Evolutionary conservation across 2,797 vertebrate species (phyloP).

Genomic region (Manis pentadactyla): DNA sequence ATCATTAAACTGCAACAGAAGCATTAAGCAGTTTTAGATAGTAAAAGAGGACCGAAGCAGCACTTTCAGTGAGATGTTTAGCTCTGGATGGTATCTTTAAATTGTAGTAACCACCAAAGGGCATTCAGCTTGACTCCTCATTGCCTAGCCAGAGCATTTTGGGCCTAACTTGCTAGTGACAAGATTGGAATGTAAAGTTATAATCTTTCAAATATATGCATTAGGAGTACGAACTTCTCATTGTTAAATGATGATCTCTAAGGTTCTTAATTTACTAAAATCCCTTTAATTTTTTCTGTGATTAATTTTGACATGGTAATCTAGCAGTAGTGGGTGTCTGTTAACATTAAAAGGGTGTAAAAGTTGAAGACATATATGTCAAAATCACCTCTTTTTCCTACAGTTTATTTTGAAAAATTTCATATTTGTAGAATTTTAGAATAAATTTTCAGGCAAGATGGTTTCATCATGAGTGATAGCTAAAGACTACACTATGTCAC

Average conservation of each 20-base stretch:
- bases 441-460: conserved; percentile 30
- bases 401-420: not conserved
- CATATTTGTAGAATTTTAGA: conserved; percentile 42
- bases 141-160: not conserved
- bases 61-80: not conserved
- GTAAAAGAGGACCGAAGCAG: not conserved
- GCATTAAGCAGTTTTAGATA: not conserved
- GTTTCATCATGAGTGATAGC: conserved; percentile 47
- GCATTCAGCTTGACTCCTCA: not conserved
- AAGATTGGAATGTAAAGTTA: conserved; percentile 29
- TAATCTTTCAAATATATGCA: not conserved
- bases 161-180: not conserved
- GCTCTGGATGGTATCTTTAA: not conserved
- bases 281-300: conserved; percentile 37
- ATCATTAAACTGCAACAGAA: not conserved
- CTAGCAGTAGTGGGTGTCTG: not conserved
- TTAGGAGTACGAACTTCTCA: conserved; percentile 5
- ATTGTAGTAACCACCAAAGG: not conserved
- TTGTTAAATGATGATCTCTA: conserved; percentile 10
- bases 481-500: not conserved
- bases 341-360: not conserved
- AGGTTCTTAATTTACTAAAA: conserved; percentile 30
- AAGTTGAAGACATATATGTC: not conserved
- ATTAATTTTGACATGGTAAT: conserved; percentile 6
- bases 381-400: not conserved